A percentile compares a stretch with the other conserved stretches of the same genome.
Evolutionary conservation across 1,140 invertebrate species (phyloP).

Genomic region (Atopsyche davidsoni): DNA sequence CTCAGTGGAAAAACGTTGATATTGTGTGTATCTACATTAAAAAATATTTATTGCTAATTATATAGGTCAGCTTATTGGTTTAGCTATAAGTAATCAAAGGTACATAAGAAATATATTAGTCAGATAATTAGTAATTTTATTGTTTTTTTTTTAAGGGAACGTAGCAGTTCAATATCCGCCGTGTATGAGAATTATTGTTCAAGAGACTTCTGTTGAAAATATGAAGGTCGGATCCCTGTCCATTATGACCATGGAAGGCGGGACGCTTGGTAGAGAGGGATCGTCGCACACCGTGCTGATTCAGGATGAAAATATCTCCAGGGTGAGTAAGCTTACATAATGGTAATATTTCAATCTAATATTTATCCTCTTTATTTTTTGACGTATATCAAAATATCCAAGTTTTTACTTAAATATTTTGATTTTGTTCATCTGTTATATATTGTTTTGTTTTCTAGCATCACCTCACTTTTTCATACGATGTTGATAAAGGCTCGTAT

Average conservation of each 20-base stretch:
- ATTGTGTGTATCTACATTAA: no score
- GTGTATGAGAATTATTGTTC: slow-evolving; percentile 81
- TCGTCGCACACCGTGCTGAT: slow-evolving; percentile 66
- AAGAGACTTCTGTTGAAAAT: slow-evolving; percentile 60
- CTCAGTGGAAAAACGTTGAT: no score
- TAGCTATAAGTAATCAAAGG: slow-evolving; percentile 13
- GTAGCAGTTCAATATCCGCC: slow-evolving; percentile 70
- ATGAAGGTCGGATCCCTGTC: slow-evolving; percentile 73
- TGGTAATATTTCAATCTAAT: no score
- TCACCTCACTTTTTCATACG: slow-evolving; percentile 69
- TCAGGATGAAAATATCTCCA: slow-evolving; percentile 73
- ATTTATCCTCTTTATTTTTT: no score
- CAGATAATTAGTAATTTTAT: no score
- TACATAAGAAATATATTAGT: no score
- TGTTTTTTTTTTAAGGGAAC: slow-evolving; percentile 60
- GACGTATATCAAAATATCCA: no score
- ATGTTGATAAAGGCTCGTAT: slow-evolving; percentile 57
- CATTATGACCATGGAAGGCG: slow-evolving; percentile 81
- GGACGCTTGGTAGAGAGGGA: slow-evolving; percentile 77
- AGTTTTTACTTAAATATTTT: slow-evolving; percentile 3
- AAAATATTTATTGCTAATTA: no score
- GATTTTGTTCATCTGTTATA: slow-evolving; percentile 9
- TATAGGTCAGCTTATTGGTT: no score
- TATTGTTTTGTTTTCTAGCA: slow-evolving; percentile 48
- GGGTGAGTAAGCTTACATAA: slow-evolving; percentile 55